Base-by-base conservation (phyloP, 1,140 invertebrate genomes). In the Artemia franciscana region DNA sequence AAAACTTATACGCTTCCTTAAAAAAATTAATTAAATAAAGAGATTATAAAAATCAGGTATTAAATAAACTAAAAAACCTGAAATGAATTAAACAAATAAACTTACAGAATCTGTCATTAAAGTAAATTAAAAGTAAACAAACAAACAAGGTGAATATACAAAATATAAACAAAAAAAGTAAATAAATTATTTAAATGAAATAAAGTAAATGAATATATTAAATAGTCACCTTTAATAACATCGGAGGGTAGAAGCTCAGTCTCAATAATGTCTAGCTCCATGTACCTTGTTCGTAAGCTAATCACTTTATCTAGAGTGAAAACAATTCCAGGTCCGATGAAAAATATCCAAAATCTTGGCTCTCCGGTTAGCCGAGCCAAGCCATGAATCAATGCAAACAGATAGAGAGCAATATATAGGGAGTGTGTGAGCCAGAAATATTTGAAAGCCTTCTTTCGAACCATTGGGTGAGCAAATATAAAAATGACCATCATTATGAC, bases 361-460 rank as follows among this genome's bases (percentile, higher is more conserved):
- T 88, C 84, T 0, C 91, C 92, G 0, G 93, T 95, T 27, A 98
- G 76, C 61, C 91, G 79, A 0, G 91, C 91, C n/a, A 96, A 74
- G 2, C 95, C 95, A 67, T 99, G 95, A 39, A 98, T 80, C 26
- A 98, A 75, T 66, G 83, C 88, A 5, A 99, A 73, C 0, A 88
- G 81, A 70, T 98, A 99, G 2, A 98, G 75, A 0, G 87, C 71
- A 26, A 95, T 81, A 69, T 97, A 94, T 0, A 98, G 78, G 23
- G 88, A 86, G 72, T 98, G 95, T n/a, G 94, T 89, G 15, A 84
- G 81, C 90, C 94, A 97, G 74, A 98, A 98, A 73, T 90, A 95
- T 62, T 89, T 89, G 73, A 94, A 96, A 0, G 91, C 92, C 68
- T 88, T 85, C 69, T 92, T 88, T 3, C 95, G 78, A 26, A 98